These are phyloP conservation scores for Tinea pellionella DNA, from an alignment of 2,888 invertebrate species.

Conservation along the genomic window DNA sequence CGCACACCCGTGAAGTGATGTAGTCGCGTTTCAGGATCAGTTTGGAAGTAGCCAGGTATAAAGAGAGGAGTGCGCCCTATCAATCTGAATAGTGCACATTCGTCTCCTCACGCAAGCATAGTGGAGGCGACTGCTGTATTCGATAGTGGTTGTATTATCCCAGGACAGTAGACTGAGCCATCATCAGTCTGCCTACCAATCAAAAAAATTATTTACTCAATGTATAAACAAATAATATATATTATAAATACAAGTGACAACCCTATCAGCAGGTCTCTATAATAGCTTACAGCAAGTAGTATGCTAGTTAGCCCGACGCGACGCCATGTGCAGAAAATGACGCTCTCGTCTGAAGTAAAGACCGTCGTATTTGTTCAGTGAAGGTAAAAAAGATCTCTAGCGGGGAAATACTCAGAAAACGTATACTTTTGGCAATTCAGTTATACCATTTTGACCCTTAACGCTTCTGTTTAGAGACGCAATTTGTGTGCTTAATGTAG, in stretches of 20 bases:
- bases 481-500: background rate
- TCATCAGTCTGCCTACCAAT: too few species aligned
- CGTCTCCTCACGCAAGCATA: too few species aligned
- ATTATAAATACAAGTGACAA: background rate
- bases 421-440: background rate
- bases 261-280: background rate
- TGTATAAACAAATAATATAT: too few species aligned
- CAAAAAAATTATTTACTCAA: too few species aligned
- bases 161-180: too few species aligned
- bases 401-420: background rate
- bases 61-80: too few species aligned
- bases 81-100: too few species aligned
- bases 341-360: background rate
- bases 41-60: too few species aligned
- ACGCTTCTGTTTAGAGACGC: background rate
- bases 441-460: background rate
- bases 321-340: background rate
- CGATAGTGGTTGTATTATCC: too few species aligned
- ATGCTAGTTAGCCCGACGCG: background rate
- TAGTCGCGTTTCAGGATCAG: too few species aligned
- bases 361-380: background rate
- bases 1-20: too few species aligned
- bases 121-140: too few species aligned
- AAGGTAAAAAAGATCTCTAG: background rate
- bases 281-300: background rate